These are phyloP conservation scores for Dendrolimus pini DNA, from an alignment of 2,888 invertebrate genomes.

Conservation along the genomic window DNA sequence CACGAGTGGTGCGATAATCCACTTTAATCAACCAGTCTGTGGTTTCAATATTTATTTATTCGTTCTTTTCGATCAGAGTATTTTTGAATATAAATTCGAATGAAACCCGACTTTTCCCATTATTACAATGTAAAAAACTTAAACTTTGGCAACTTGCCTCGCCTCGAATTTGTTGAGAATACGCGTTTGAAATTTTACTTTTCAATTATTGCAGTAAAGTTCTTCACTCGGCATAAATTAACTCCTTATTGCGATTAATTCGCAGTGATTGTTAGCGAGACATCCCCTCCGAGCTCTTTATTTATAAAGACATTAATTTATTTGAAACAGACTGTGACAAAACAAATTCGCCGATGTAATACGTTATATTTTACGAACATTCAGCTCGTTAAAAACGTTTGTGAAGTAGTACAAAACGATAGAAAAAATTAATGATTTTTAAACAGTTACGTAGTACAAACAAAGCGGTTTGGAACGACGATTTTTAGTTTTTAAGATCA, in stretches of 20 bases:
- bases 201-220: conserved; percentile 48
- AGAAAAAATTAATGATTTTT: no score
- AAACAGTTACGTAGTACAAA: no score
- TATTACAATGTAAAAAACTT: conserved; percentile 46
- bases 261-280: conserved; percentile 31
- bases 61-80: conserved; percentile 18
- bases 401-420: no score
- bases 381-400: no score
- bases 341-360: conserved; percentile 17
- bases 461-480: no score
- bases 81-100: conserved; percentile 34
- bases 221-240: conserved; percentile 42
- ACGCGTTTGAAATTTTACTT: conserved; percentile 43
- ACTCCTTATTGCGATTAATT: conserved; percentile 43
- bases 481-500: no score
- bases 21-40: conserved; percentile 38
- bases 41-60: conserved; percentile 43
- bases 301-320: conserved; percentile 23
- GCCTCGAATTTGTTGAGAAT: conserved; percentile 21
- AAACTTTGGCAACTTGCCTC: conserved; percentile 32
- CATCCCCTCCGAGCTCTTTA: conserved; percentile 29
- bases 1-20: conserved; percentile 32
- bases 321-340: conserved; percentile 23
- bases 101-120: conserved; percentile 36
- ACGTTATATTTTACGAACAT: no score